Base-by-base conservation (phyloP, 2,888 invertebrate species). In the Sthenelais limicola region DNA sequence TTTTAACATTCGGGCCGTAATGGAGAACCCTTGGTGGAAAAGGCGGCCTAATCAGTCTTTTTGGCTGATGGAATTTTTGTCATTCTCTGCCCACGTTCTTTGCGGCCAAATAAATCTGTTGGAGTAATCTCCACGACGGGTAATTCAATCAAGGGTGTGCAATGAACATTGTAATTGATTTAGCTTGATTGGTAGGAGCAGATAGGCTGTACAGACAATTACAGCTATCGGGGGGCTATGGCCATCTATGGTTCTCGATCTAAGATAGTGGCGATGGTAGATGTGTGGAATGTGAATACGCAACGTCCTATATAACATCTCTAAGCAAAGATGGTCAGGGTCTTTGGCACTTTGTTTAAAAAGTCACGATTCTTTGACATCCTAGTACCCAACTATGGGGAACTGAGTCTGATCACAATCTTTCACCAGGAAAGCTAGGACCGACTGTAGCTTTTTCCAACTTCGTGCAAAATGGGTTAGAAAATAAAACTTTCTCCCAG, bases 151-250 rank as follows among this genome's bases (percentile, higher is more conserved):
- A 62, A 62, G 35, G 62, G 26, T 21, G 62, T 35, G 62, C 62
- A 35, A 62, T 62, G 62, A 62, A 62, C 62, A 38, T 62, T 62
- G 62, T 62, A 62, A 62, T 62, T 62, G 62, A 38, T 62, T 62
- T 62, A 62, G 24, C 3, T 38, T 35, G 62, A 62, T 62, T 62
- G 62, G 62, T 62, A 21, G 24, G 62, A 7, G 38, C 24, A 38
- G 62, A 33, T 35, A 38, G 62, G 3, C 62, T 38, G 35, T 9
- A 1, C 7, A 5, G 38, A 62, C 38, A 38, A 62, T 62, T 62
- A 62, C 62, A 21, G n/a, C 38, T n/a, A 43, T 43, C 9, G 12
- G 18, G 18, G 12, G 43, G 18, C 43, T 18, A 43, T 18, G 12
- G 43, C 43, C 43, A 43, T 9, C 43, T 18, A 9, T 18, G 43